Conservation (phyloP, 2,113 vertebrate genomes). For the Pleuronectes platessa region DNA sequence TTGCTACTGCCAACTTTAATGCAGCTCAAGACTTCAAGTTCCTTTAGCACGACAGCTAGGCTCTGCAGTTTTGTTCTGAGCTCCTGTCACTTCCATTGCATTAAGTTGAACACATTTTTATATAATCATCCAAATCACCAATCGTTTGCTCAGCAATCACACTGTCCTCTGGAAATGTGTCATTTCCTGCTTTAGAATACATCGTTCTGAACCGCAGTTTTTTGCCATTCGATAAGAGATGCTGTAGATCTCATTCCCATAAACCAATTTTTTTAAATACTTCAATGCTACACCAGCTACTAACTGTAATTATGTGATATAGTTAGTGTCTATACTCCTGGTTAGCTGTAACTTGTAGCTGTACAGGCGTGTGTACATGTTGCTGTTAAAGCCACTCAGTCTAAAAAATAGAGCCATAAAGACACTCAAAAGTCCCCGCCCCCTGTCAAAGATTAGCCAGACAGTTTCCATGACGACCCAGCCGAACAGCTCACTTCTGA, state of each 20-base stretch:
- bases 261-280: background rate
- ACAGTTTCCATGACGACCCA: constrained; percentile 68
- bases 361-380: constrained; percentile 7
- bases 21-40: too few species aligned
- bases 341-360: constrained; percentile 1
- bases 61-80: too few species aligned
- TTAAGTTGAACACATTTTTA: too few species aligned
- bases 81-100: too few species aligned
- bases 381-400: constrained; percentile 4
- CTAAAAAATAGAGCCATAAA: constrained; percentile 22
- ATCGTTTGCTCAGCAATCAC: too few species aligned
- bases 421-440: constrained; percentile 37
- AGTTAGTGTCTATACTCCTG: constrained; percentile 7
- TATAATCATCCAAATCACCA: too few species aligned
- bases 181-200: too few species aligned
- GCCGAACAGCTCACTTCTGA: constrained; percentile 62
- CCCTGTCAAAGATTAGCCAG: constrained; percentile 38
- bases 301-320: constrained; percentile 20
- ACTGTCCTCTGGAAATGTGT: too few species aligned
- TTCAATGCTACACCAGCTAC: background rate
- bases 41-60: too few species aligned
- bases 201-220: too few species aligned
- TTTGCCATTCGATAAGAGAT: too few species aligned
- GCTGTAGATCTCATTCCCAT: background rate
- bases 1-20: too few species aligned